A percentile compares a stretch with the other conserved stretches of the same genome.
These are phyloP conservation scores for Bagarius yarrelli DNA, from an alignment of 2,113 vertebrate genomes.

Conservation along the genomic window DNA sequence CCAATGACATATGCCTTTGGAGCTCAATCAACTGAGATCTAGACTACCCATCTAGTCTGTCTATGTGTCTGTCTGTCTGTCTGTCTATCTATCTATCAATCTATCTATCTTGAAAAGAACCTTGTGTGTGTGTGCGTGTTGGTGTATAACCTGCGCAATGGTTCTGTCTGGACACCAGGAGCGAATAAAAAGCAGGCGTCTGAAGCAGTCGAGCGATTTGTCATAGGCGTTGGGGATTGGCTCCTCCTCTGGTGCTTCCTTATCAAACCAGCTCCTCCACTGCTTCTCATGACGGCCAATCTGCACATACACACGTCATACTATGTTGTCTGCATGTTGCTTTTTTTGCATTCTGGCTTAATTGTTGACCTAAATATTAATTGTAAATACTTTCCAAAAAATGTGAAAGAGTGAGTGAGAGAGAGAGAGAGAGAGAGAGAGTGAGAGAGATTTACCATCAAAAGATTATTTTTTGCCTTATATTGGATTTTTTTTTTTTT, in stretches of 20 bases:
- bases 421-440: neutral
- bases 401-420: neutral
- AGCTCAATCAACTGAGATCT: too few relatives aligned
- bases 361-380: neutral
- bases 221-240: constrained; percentile 83
- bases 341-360: neutral
- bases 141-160: constrained; percentile 82
- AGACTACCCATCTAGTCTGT: too few relatives aligned
- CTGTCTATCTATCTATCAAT: neutral
- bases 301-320: constrained; percentile 64
- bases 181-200: constrained; percentile 86
- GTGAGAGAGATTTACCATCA: neutral
- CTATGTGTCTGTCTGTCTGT: neutral
- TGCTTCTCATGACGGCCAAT: constrained; percentile 85
- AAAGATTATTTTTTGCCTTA: too few relatives aligned
- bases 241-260: constrained; percentile 91
- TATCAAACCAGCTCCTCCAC: constrained; percentile 96
- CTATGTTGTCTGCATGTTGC: neutral
- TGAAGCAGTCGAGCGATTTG: constrained; percentile 85
- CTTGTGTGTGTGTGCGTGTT: neutral
- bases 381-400: neutral
- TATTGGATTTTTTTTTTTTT: too few relatives aligned
- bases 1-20: too few relatives aligned
- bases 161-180: constrained; percentile 96
- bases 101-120: too few relatives aligned